These are phyloP conservation scores for Cepaea nemoralis DNA, from an alignment of 1,140 invertebrate species.

Conservation along the genomic window DNA sequence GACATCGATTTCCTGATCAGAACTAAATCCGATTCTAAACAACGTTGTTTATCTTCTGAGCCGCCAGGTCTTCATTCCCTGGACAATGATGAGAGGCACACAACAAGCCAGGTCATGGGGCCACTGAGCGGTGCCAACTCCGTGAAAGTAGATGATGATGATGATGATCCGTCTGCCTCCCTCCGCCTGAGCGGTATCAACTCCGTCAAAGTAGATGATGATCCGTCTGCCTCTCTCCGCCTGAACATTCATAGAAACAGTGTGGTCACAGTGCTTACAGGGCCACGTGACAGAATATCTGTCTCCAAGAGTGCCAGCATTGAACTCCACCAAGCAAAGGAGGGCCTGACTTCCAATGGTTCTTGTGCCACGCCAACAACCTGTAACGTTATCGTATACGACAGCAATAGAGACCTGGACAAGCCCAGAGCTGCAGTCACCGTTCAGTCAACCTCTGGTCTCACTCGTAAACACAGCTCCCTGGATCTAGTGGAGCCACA, in stretches of 20 bases:
- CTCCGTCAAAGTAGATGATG: neutral
- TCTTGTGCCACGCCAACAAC: constrained; percentile 5
- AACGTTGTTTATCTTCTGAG: neutral
- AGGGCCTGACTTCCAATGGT: neutral
- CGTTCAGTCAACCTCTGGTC: neutral
- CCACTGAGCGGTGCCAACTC: no score
- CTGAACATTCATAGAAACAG: neutral
- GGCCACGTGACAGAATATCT: neutral
- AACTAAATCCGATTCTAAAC: neutral
- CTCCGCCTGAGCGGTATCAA: neutral
- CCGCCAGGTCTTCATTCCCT: neutral
- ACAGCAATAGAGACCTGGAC: neutral
- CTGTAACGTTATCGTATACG: constrained; percentile 47
- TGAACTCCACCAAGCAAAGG: neutral
- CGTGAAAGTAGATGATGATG: no score
- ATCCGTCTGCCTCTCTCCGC: neutral
- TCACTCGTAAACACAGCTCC: constrained; percentile 29
- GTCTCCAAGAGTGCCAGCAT: neutral
- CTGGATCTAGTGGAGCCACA: constrained; percentile 9
- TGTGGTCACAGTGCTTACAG: neutral
- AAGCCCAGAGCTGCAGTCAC: neutral
- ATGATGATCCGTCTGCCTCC: neutral
- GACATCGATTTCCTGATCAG: constrained; percentile 12
- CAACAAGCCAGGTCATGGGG: no score
- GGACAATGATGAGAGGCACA: neutral